Evolutionary conservation across 2,797 vertebrate species (phyloP), one percentile per base, ranked within the genome.

Genomic region (Poeciliopsis infans): DNA sequence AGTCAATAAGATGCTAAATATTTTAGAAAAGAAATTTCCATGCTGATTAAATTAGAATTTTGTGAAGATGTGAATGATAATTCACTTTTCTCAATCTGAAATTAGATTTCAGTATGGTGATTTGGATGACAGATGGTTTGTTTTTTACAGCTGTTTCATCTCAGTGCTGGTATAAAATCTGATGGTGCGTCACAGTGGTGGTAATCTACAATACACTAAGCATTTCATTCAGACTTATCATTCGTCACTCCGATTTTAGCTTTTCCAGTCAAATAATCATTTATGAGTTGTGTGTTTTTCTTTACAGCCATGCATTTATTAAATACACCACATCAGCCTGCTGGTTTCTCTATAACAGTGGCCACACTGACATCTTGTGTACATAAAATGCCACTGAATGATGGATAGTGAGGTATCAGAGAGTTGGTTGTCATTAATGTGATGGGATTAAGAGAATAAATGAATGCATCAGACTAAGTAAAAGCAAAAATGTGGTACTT

Each of bases 291-390:
- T 41, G 5, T 61, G 36, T 55, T 75, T 79, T 66, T 18, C 81
- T 78, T 72, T 74, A 23, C 71, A 80, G 80, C 73, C 13, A 46
- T n/a, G 7, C 15, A 15, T 36, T 16, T 61, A 18, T 33, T 33
- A 7, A 61, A 31, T 33, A 12, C 76, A 80, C 16, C 18, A 43
- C 57, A n/a, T 11, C 55, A 36, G 33, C 33, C 47, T 23, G 15
- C 20, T 15, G 12, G 28, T 66, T 11, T 7, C 41, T 74, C 18
- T 15, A 77, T 84, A 57, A 23, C 10, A 46, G 10, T 36, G 46
- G 31, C 84, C 46, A 90, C 72, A 87, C 77, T 89, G 88, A 89
- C 88, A 84, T 76, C 87, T 80, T 75, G 83, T 89, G 89, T 83
- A 61, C 39, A 45, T 5, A 18, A 41, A 18, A 12, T 49, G 82